Evolutionary conservation across 2,113 vertebrate species (phyloP).

Genomic region (Globicephala melas): DNA sequence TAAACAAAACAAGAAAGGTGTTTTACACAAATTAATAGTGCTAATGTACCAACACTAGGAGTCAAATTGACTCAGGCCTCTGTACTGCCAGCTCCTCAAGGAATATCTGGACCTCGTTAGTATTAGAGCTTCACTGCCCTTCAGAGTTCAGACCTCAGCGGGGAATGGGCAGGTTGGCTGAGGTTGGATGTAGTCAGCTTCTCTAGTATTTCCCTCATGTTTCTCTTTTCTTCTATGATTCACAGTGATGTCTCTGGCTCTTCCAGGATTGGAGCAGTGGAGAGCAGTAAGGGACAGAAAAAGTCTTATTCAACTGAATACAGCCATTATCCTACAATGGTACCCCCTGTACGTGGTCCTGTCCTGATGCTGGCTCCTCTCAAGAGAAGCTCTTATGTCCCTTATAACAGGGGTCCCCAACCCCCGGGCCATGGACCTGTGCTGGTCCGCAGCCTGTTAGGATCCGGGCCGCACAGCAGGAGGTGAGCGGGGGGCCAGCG

Average conservation of each 20-base stretch:
- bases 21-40: background rate
- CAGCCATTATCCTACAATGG: background rate
- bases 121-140: background rate
- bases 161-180: background rate
- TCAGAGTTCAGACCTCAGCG: background rate
- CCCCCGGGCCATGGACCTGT: too few species aligned
- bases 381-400: background rate
- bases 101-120: background rate
- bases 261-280: background rate
- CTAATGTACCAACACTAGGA: background rate
- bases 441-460: too few species aligned
- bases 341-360: too few species aligned
- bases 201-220: background rate
- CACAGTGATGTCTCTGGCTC: background rate
- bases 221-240: background rate
- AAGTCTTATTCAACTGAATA: background rate
- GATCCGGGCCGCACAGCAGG: too few species aligned
- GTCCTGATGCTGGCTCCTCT: background rate
- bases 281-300: background rate
- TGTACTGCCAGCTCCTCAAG: background rate
- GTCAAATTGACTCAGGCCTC: background rate
- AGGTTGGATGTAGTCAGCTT: fast-evolving
- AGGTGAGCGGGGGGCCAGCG: too few species aligned
- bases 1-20: background rate
- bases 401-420: background rate